phyloP scores from a whole-genome alignment of 2,113 vertebrate genomes.

The Hemicordylus capensis region DNA sequence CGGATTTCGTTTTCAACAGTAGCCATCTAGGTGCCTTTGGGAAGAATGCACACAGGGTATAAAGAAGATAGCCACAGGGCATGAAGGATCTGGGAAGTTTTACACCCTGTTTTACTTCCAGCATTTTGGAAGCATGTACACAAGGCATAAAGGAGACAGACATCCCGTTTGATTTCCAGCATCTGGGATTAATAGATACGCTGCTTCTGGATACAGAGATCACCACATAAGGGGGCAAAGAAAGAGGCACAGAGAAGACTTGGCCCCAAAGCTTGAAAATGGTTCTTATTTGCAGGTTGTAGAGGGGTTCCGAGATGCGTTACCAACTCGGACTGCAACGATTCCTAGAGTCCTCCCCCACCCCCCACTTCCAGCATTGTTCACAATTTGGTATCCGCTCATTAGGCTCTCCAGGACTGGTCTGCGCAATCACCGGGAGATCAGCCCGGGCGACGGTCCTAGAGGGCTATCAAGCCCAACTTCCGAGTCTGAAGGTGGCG shows the following conservation, averaged over 20 bases:
- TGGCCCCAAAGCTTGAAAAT: not conserved
- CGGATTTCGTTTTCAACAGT: too few relatives aligned
- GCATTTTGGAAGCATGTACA: not conserved
- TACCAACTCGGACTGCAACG: too few relatives aligned
- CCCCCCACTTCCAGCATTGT: too few relatives aligned
- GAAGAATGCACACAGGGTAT: not conserved
- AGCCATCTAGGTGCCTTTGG: too few relatives aligned
- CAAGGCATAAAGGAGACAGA: not conserved
- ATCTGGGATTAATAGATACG: not conserved
- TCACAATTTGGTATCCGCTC: too few relatives aligned
- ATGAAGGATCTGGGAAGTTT: not conserved
- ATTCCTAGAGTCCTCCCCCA: too few relatives aligned
- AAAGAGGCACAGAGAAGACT: not conserved
- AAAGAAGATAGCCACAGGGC: not conserved
- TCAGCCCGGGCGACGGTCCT: too few relatives aligned
- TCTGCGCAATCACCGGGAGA: too few relatives aligned
- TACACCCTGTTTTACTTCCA: not conserved
- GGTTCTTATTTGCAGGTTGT: not conserved
- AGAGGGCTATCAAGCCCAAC: too few relatives aligned
- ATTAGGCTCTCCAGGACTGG: too few relatives aligned
- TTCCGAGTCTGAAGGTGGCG: too few relatives aligned
- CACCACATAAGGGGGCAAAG: too few relatives aligned
- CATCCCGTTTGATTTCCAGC: not conserved
- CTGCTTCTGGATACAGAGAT: not conserved
- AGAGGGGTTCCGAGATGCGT: not conserved